Percentiles rank a stretch among this genome's conserved stretches.
Evolutionary conservation across 2,888 invertebrate species (phyloP).

Genomic region (Tenthredo notha): DNA sequence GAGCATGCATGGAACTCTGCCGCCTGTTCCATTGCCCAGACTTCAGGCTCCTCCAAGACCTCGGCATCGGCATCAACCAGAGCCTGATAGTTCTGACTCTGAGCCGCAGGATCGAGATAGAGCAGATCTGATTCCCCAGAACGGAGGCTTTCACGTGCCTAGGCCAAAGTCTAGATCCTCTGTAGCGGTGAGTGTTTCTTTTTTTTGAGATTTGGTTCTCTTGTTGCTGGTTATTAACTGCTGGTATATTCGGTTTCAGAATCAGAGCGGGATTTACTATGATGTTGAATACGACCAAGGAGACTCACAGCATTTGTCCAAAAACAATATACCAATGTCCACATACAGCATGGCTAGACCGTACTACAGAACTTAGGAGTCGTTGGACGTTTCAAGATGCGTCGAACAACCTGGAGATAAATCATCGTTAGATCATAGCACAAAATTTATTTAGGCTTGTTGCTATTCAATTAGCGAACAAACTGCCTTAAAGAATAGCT

Average conservation of each 20-base stretch:
- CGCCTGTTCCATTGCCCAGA: slow-evolving; percentile 88
- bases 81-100: slow-evolving; percentile 77
- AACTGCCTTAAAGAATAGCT: background rate
- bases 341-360: slow-evolving; percentile 90
- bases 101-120: slow-evolving; percentile 84
- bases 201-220: background rate
- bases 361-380: slow-evolving; percentile 80
- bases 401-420: background rate
- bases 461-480: background rate
- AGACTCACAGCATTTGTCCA: slow-evolving; percentile 80
- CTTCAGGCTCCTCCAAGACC: slow-evolving; percentile 76
- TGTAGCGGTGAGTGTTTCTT: slow-evolving; percentile 80
- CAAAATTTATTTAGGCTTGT: background rate
- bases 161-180: slow-evolving; percentile 91
- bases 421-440: background rate
- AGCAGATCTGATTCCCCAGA: slow-evolving; percentile 85
- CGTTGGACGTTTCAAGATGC: background rate
- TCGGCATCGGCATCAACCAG: slow-evolving; percentile 70
- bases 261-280: slow-evolving; percentile 94
- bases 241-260: slow-evolving; percentile 80
- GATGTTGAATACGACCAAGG: slow-evolving; percentile 92
- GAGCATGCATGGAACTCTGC: slow-evolving; percentile 80
- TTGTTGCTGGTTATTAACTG: slow-evolving; percentile 3
- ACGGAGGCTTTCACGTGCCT: slow-evolving; percentile 87
- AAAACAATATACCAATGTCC: slow-evolving; percentile 86